Evolutionary conservation across 2,888 invertebrate species (phyloP).

Genomic region (Keiferia lycopersicella): DNA sequence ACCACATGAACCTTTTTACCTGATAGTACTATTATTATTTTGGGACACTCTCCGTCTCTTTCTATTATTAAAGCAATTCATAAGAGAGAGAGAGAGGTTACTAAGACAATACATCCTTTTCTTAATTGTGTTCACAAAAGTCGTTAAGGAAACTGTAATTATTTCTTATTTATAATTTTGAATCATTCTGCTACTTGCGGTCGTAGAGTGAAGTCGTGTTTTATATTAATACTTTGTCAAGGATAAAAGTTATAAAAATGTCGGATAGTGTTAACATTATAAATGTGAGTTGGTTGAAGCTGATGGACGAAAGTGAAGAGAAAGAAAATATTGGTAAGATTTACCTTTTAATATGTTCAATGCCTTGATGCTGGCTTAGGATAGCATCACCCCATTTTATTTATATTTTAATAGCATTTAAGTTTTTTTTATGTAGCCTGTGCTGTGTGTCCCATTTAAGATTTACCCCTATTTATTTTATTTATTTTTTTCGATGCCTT

Average conservation of each 20-base stretch:
- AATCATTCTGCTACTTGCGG: neutral
- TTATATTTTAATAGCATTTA: no score
- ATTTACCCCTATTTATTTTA: no score
- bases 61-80: neutral
- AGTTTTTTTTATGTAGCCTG: no score
- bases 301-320: neutral
- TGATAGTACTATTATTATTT: neutral
- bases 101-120: no score
- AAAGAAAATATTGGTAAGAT: neutral
- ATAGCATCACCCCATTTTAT: conserved; percentile 26
- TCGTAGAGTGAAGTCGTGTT: neutral
- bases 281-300: neutral
- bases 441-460: no score
- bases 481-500: no score
- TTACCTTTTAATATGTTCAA: neutral
- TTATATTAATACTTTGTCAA: neutral
- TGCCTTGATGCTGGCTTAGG: neutral
- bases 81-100: no score
- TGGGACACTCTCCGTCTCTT: neutral
- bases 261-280: neutral
- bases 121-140: neutral
- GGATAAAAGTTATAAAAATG: neutral
- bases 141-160: no score
- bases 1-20: neutral
- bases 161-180: neutral